Percentiles rank a stretch among this genome's conserved stretches.
phyloP scores from a whole-genome alignment of 2,797 vertebrate genomes.

The Leucoraja ocellata region DNA sequence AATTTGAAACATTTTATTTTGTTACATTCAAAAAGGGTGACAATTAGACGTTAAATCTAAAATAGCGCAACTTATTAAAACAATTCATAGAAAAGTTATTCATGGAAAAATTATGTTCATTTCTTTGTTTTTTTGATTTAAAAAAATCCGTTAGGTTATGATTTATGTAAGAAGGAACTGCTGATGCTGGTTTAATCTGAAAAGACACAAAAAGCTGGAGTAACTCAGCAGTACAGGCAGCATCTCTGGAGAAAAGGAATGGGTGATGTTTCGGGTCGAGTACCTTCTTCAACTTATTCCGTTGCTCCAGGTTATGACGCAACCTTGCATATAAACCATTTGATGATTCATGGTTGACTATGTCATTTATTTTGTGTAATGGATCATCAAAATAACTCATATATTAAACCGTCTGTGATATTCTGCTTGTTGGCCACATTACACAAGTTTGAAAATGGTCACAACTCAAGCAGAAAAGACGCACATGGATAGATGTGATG shows the following conservation, averaged over 20 bases:
- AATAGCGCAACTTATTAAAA: neutral
- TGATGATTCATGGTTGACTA: conserved; percentile 6
- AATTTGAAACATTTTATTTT: neutral
- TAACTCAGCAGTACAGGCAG: too few species aligned
- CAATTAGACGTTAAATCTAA: neutral
- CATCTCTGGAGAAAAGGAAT: too few species aligned
- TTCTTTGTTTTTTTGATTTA: conserved; percentile 14
- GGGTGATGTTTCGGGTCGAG: too few species aligned
- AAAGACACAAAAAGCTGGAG: too few species aligned
- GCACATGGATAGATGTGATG: neutral
- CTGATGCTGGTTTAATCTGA: too few species aligned
- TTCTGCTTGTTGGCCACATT: neutral
- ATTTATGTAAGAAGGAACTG: neutral
- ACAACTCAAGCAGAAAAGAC: neutral
- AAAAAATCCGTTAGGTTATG: conserved; percentile 22
- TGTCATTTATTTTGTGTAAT: conserved; percentile 8
- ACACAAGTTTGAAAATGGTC: neutral
- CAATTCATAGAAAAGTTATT: neutral
- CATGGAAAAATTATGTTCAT: neutral
- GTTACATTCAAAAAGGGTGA: neutral
- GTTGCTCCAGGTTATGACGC: too few species aligned
- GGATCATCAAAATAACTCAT: neutral
- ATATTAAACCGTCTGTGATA: neutral
- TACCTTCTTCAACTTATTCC: too few species aligned
- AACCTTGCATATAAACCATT: neutral